phyloP scores from a whole-genome alignment of 2,888 invertebrate genomes.

The Dicyrtomina minuta region DNA sequence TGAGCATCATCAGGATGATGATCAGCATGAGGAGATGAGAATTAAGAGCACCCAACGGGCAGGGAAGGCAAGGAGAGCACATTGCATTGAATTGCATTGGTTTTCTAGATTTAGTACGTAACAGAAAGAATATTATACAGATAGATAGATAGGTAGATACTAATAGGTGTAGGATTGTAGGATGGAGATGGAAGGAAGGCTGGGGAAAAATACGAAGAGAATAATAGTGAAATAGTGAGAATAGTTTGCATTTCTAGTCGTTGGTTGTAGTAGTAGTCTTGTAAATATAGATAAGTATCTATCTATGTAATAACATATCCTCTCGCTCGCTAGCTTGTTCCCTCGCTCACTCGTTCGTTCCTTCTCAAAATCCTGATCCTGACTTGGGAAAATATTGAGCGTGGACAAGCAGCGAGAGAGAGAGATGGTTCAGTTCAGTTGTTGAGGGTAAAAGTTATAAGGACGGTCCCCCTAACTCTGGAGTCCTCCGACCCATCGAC shows the following conservation, averaged over 20 bases:
- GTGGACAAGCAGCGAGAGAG: conserved; percentile 26
- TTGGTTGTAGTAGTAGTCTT: too few relatives aligned
- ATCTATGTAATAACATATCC: conserved; percentile 23
- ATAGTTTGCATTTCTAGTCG: too few relatives aligned
- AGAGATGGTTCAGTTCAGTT: conserved; percentile 16
- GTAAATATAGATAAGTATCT: not conserved
- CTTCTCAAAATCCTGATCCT: conserved; percentile 19
- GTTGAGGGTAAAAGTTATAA: conserved; percentile 28
- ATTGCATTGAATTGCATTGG: too few relatives aligned
- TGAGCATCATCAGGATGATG: conserved; percentile 10
- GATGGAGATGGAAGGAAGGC: too few relatives aligned
- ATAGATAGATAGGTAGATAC: not conserved
- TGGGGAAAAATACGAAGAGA: too few relatives aligned
- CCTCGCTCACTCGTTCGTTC: not conserved
- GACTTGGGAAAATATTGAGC: conserved; percentile 33
- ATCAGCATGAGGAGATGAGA: conserved; percentile 5
- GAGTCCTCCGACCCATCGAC: conserved; percentile 32
- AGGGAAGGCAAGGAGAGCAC: conserved; percentile 15
- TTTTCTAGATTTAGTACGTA: conserved; percentile 31
- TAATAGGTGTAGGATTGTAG: too few relatives aligned
- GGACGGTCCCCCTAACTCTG: conserved; percentile 22
- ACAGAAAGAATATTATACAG: not conserved
- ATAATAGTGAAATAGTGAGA: too few relatives aligned
- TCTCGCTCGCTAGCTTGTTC: not conserved
- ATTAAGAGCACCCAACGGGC: conserved; percentile 23